Evolutionary conservation across 2,113 vertebrate genomes (phyloP), one percentile per base, ranked within the genome.

Genomic region (Neomonachus schauinslandi): DNA sequence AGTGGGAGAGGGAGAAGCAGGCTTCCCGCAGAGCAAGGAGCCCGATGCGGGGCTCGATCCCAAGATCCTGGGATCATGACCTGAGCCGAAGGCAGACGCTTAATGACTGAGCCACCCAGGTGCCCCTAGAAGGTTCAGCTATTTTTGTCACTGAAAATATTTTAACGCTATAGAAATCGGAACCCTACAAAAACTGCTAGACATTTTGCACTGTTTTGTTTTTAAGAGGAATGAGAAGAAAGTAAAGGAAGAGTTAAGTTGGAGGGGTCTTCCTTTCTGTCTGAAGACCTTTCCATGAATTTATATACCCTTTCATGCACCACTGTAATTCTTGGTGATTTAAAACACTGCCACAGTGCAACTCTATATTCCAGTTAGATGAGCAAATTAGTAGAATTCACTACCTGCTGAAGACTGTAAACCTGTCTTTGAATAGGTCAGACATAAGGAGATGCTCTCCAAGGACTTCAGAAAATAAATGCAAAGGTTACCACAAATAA

Each of bases 351-450:
- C 53, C 93, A 96, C 65, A 93, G 0, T 85, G 67, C 80, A 93
- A 91, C 85, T 97, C 94, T 97, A 94, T 94, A 92, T 97, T 96
- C 55, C 82, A 95, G 94, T 96, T 96, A 98, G 97, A 96, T 95
- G 96, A 97, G 86, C 92, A 95, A 97, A 96, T 97, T 96, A 97
- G 93, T 96, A 91, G 94, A 95, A 87, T 97, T 96, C 95, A 93
- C 49, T 96, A 79, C 91, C 67, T 97, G 96, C 85, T 39, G 76
- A 95, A 77, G 95, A 85, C 95, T 92, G 57, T 97, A 97, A 97
- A 95, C 61, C 93, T 98, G 95, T 95, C 95, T 96, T 59, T 92
- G 91, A 97, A 96, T 97, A 96, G 97, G 89, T 97, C 97, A 97
- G 85, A 83, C 93, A 57, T 61, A 93, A 95, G 95, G 95, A 94